Evolutionary conservation across 1,140 invertebrate species (phyloP), one percentile per base, ranked within the genome.

Genomic region (Cydia amplana): DNA sequence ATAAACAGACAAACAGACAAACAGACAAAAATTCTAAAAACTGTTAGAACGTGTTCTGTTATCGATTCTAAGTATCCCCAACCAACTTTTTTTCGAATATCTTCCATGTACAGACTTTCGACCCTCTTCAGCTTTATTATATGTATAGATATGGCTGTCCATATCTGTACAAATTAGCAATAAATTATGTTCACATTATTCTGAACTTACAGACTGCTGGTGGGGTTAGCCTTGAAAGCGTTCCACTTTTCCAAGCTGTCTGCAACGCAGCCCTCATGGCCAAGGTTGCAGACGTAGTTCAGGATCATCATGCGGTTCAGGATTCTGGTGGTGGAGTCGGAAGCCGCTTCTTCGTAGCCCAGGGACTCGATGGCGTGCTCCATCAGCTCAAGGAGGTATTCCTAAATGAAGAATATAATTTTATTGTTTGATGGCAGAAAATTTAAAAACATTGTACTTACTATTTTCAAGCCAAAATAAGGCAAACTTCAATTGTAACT

Each of bases 261-360:
- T 2, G 75, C 74, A 3, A 94, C 76, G 75, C 95, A 96, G 0
- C 90, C 90, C 14, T 87, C 74, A 67, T 95, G 89, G 0, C 89
- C 93, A 7, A 95, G 83, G 70, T 93, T 87, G 80, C 95, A 96
- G 1, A 94, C 94, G 81, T 89, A 93, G 51, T 89, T 91, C 55
- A 94, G 84, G 0, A 95, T 87, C 64, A 92, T 93, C 78, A 86
- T 88, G 75, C 94, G 89, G 76, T 94, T 87, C 14, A 94, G 80
- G 55, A 93, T 91, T 0, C 82, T 88, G 4, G 93, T 88, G 23
- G 88, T 84, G 36, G 89, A 83, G 70, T 94, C 93, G 12, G 20
- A 78, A 0, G 73, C 0, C 0, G 60, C 64, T 67, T 94, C 93
- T 0, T 91, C 78, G 67, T 90, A 94, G 25, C 92, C 91, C 12